Conservation (phyloP, 23 tunicate species). For the Halocynthia roretzi region DNA sequence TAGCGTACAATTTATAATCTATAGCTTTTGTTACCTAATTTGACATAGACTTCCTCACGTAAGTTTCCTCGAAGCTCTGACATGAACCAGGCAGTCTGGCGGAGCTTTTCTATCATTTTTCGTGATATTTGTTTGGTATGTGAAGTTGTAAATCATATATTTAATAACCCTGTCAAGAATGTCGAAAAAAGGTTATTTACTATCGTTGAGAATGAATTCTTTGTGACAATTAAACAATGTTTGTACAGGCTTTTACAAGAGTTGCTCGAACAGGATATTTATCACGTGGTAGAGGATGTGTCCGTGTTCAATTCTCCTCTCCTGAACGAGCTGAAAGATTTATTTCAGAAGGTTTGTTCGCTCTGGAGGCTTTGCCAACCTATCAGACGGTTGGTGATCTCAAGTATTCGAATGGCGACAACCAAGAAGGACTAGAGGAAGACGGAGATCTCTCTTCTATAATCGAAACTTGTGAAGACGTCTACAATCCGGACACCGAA, state of each 20-base stretch:
- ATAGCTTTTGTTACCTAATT: no score
- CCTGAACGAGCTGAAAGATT: conserved; percentile 5
- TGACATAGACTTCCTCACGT: background rate
- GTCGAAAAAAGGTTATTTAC: no score
- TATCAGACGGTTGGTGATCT: conserved; percentile 2
- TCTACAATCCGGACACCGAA: background rate
- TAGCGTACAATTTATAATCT: no score
- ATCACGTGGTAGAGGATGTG: conserved; percentile 4
- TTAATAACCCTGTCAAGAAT: no score
- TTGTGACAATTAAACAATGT: background rate
- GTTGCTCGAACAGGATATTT: conserved; percentile 5
- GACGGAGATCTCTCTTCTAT: background rate
- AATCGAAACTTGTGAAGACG: background rate
- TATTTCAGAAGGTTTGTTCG: conserved; percentile 8
- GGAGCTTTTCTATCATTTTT: no score
- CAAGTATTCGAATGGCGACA: background rate
- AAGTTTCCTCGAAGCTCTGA: no score
- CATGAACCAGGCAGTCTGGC: no score
- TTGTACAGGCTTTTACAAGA: background rate
- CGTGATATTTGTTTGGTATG: no score
- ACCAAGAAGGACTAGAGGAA: no score
- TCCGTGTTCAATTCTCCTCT: background rate
- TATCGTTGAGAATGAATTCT: no score
- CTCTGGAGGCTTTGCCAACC: background rate
- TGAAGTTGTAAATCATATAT: no score